Conservation (phyloP, 2,797 vertebrate genomes). For the Oophaga sylvatica region DNA sequence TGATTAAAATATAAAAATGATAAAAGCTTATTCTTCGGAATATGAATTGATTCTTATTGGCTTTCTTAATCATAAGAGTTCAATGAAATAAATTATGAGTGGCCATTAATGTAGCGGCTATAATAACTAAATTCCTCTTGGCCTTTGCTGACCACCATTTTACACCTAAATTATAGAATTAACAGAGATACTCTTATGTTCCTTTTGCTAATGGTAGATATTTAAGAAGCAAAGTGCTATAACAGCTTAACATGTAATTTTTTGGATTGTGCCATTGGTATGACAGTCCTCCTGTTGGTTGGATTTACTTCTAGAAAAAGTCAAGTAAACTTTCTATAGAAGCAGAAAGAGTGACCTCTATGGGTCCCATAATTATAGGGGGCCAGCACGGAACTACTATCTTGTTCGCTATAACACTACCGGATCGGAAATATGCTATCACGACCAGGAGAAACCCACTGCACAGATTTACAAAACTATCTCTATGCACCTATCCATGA, state of each 20-base stretch:
- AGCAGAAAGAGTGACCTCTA: too few relatives aligned
- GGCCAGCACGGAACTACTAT: too few relatives aligned
- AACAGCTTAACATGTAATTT: neutral
- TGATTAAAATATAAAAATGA: slow-evolving; percentile 67
- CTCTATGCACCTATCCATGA: too few relatives aligned
- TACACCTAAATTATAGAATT: slow-evolving; percentile 63
- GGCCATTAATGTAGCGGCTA: slow-evolving; percentile 60
- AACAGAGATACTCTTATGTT: slow-evolving; percentile 45
- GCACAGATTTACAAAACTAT: too few relatives aligned
- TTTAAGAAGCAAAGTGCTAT: neutral
- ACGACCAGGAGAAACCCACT: too few relatives aligned
- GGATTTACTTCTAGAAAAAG: too few relatives aligned
- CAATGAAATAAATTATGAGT: slow-evolving; percentile 64
- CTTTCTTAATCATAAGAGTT: slow-evolving; percentile 65
- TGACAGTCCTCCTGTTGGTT: neutral
- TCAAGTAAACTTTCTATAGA: neutral
- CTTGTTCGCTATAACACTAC: too few relatives aligned
- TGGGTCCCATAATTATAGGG: too few relatives aligned
- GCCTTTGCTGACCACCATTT: slow-evolving; percentile 64
- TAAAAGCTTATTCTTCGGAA: slow-evolving; percentile 62
- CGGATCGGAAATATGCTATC: too few relatives aligned
- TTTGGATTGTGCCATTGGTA: neutral
- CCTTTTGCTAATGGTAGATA: slow-evolving; percentile 7
- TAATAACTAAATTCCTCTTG: slow-evolving; percentile 65
- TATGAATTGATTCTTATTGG: slow-evolving; percentile 65